phyloP scores from a whole-genome alignment of 2,113 vertebrate genomes.

The Corvus cornix region DNA sequence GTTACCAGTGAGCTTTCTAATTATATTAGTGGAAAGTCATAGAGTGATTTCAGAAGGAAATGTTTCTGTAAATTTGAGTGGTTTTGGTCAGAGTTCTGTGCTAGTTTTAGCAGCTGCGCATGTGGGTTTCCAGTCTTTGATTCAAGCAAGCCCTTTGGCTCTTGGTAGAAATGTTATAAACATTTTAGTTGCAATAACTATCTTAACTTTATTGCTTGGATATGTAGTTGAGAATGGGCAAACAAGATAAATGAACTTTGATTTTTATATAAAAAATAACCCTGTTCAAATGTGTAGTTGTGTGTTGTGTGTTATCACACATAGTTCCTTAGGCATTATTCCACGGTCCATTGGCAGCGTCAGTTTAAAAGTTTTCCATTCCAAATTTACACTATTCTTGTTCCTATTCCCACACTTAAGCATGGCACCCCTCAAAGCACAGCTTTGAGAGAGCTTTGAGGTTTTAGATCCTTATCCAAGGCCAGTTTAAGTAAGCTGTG shows the following conservation, averaged over 20 bases:
- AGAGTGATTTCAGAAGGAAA: not conserved
- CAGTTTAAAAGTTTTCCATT: not conserved
- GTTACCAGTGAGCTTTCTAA: not conserved
- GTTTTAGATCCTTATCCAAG: not conserved
- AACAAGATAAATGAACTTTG: not conserved
- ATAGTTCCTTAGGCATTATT: not conserved
- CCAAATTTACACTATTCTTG: rapidly evolving
- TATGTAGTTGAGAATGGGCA: not conserved
- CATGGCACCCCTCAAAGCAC: not conserved
- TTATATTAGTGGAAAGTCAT: not conserved
- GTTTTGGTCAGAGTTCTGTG: not conserved
- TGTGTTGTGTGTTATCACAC: not conserved
- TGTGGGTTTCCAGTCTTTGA: not conserved
- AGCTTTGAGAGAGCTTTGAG: not conserved
- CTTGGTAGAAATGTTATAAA: not conserved
- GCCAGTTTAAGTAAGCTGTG: not conserved
- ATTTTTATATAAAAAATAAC: not conserved
- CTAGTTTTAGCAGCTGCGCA: not conserved
- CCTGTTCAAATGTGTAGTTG: not conserved
- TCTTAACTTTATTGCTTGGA: not conserved
- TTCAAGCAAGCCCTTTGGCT: not conserved
- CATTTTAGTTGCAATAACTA: not conserved
- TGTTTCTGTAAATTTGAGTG: not conserved
- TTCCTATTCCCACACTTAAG: not conserved
- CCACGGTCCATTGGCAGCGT: not conserved